Evolutionary conservation across 2,888 invertebrate species (phyloP).

Genomic region (Lycocerus yunnanus): DNA sequence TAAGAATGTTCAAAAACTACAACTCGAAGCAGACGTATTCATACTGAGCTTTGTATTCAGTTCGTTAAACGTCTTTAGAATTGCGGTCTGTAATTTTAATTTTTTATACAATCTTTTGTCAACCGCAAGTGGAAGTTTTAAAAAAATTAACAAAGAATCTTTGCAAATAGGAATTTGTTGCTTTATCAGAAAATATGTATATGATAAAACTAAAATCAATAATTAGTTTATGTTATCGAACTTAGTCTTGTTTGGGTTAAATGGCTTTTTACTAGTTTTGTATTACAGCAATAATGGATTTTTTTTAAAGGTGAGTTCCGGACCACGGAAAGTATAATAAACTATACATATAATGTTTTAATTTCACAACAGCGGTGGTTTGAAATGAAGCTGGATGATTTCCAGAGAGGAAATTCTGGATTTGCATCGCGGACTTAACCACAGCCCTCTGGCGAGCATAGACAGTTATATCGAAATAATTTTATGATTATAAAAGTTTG

Average conservation of each 20-base stretch:
- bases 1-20: slow-evolving; percentile 7
- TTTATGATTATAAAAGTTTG: no score
- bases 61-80: slow-evolving; percentile 28
- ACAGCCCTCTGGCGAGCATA: no score
- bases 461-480: no score
- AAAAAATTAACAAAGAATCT: slow-evolving; percentile 5
- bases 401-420: no score
- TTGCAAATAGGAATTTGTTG: neutral
- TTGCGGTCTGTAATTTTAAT: slow-evolving; percentile 24
- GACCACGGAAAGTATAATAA: no score
- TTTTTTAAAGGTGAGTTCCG: no score
- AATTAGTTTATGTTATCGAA: neutral
- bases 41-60: slow-evolving; percentile 29
- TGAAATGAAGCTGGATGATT: no score
- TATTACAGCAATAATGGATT: no score
- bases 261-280: neutral
- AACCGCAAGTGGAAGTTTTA: slow-evolving; percentile 4
- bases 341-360: no score
- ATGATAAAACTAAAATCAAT: neutral
- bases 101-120: slow-evolving; percentile 24
- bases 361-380: no score
- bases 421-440: no score
- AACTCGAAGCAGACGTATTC: slow-evolving; percentile 9
- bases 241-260: no score
- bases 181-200: neutral